Evolutionary conservation across 2,888 invertebrate species (phyloP), one percentile per base, ranked within the genome.

Genomic region (Drosophila villosipedis): DNA sequence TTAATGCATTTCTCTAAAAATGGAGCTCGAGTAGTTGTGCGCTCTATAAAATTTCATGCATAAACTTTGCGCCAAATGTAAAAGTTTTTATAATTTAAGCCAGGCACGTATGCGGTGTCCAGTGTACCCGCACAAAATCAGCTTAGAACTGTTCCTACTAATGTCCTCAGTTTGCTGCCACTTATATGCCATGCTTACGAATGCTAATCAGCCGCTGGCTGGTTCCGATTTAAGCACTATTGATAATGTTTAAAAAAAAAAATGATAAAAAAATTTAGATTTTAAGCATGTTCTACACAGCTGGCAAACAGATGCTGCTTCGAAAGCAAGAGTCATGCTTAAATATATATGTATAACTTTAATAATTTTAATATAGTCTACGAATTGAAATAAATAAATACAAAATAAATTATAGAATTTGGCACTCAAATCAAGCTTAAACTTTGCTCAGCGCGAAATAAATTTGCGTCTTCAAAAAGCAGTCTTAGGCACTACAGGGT

Each of bases 51-150:
- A 91, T 86, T 91, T 83, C 87, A 89, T 90, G 91, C 90, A 91
- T 76, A 90, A 90, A 90, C 83, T 90, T 90, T 88, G 54, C 71
- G 57, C 71, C 76, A 77, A 86, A 83, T 91, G 88, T 80, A 79
- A 81, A 91, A 88, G 80, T 83, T 90, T 90, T 76, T 78, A 89
- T 90, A 91, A 89, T 91, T 89, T 90, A 84, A 91, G 76, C 80
- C 83, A 72, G 76, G 86, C 88, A 90, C 89, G 91, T 91, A 82
- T 85, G 76, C 81, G 57, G 41, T 75, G 87, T 79, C 76, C 83
- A 84, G 70, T 61, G 61, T 54, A n/a, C 33, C 41, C 54, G 47
- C 49, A 31, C 52, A 57, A 57, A 57, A 67, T 78, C 39, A 54
- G 76, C 73, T 88, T 83, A 73, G 68, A 78, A 74, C 59, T 63